Evolutionary conservation across 2,888 invertebrate genomes (phyloP).

Genomic region (Kuschelorhynchus macadamiae): DNA sequence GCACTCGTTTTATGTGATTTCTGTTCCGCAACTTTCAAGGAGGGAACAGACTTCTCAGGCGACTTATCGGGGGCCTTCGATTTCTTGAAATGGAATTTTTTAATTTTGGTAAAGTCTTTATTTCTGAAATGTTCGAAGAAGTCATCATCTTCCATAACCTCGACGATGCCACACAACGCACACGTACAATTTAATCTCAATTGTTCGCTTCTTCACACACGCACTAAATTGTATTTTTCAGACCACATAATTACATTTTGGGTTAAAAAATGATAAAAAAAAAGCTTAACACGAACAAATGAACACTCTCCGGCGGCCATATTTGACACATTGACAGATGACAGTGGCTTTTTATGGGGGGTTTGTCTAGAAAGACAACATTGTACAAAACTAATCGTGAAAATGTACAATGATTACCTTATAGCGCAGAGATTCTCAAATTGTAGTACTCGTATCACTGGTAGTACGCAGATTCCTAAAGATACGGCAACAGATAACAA

Average conservation of each 20-base stretch:
- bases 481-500: no score
- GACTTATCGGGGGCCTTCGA: slow-evolving; percentile 16
- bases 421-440: no score
- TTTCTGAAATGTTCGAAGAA: slow-evolving; percentile 54
- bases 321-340: background rate
- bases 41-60: background rate
- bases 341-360: no score
- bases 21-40: background rate
- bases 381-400: slow-evolving; percentile 9
- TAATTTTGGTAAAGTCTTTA: slow-evolving; percentile 45
- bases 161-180: no score
- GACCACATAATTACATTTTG: background rate
- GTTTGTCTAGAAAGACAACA: background rate
- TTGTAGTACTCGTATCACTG: no score
- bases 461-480: no score
- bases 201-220: background rate
- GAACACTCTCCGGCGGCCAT: background rate
- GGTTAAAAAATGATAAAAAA: background rate
- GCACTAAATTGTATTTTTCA: background rate
- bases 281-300: background rate
- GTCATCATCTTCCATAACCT: slow-evolving; percentile 50
- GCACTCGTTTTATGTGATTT: background rate
- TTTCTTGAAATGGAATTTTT: slow-evolving; percentile 57
- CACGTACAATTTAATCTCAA: background rate
- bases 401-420: no score